These are phyloP conservation scores for Apistogramma diplotaenia DNA, from an alignment of 2,113 vertebrate genomes.

Conservation along the genomic window DNA sequence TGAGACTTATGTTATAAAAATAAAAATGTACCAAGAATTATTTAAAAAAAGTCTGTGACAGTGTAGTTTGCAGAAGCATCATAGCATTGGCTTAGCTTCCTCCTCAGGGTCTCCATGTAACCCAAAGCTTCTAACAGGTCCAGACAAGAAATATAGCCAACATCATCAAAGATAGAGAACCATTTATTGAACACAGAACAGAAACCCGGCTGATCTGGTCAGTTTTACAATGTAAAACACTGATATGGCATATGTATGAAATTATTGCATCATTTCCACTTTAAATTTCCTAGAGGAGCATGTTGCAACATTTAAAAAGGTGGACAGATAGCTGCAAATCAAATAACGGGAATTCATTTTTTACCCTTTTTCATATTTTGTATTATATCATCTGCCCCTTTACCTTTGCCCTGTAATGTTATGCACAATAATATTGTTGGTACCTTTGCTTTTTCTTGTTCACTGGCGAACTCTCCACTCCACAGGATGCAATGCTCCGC, in stretches of 20 bases:
- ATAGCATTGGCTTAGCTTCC: too few relatives aligned
- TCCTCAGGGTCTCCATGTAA: too few relatives aligned
- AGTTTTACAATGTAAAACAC: not conserved
- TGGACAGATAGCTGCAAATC: not conserved
- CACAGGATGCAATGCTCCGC: conserved; percentile 73
- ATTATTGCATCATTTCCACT: not conserved
- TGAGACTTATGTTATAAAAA: not conserved
- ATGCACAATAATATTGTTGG: not conserved
- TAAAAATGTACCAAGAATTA: not conserved
- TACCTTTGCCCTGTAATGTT: not conserved
- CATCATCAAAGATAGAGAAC: too few relatives aligned
- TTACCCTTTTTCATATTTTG: not conserved
- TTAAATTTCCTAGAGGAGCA: not conserved
- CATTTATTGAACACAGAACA: too few relatives aligned
- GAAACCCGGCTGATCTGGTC: too few relatives aligned
- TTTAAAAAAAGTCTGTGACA: not conserved
- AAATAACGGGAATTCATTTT: not conserved
- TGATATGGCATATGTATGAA: not conserved
- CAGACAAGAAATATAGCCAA: too few relatives aligned
- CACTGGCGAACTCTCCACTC: conserved; percentile 77
- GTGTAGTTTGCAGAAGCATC: not conserved
- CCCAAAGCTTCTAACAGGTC: too few relatives aligned
- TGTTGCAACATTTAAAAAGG: not conserved
- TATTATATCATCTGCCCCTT: not conserved
- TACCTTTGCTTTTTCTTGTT: conserved; percentile 78